Evolutionary conservation across 2,797 vertebrate species (phyloP).

Genomic region (Lutra lutra): DNA sequence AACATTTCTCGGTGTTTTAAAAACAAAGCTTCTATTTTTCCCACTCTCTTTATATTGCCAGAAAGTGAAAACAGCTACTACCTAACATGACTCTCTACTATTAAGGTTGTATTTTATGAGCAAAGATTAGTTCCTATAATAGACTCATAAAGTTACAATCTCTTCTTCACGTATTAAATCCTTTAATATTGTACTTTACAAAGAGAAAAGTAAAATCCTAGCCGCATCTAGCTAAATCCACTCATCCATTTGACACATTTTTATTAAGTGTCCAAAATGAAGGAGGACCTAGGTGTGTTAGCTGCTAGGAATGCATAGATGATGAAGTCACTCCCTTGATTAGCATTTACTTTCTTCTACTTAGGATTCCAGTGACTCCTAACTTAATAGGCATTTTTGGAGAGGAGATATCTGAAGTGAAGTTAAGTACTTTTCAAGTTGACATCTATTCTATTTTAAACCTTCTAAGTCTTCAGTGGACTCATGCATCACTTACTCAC

Average conservation of each 20-base stretch:
- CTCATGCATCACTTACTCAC: conserved; percentile 77
- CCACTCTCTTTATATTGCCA: not conserved
- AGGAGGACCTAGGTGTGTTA: not conserved
- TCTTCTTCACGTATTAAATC: not conserved
- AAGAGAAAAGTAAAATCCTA: not conserved
- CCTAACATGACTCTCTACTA: not conserved
- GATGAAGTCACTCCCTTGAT: conserved; percentile 49
- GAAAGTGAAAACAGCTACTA: not conserved
- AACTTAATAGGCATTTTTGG: conserved; percentile 67
- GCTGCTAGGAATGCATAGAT: not conserved
- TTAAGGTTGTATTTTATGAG: not conserved
- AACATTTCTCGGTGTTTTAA: not conserved
- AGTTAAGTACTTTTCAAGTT: conserved; percentile 74
- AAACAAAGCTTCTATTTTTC: not conserved
- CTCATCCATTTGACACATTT: not conserved
- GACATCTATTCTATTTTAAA: conserved; percentile 72
- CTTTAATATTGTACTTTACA: not conserved
- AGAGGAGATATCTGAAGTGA: conserved; percentile 49
- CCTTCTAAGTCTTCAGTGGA: conserved; percentile 71
- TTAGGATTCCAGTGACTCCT: conserved; percentile 42
- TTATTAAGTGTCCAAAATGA: not conserved
- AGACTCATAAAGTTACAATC: not conserved
- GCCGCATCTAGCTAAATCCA: not conserved
- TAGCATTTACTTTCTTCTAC: conserved; percentile 54
- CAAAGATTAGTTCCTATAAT: not conserved